These are phyloP conservation scores for Oligia latruncula DNA, from an alignment of 2,888 invertebrate species.

Conservation along the genomic window DNA sequence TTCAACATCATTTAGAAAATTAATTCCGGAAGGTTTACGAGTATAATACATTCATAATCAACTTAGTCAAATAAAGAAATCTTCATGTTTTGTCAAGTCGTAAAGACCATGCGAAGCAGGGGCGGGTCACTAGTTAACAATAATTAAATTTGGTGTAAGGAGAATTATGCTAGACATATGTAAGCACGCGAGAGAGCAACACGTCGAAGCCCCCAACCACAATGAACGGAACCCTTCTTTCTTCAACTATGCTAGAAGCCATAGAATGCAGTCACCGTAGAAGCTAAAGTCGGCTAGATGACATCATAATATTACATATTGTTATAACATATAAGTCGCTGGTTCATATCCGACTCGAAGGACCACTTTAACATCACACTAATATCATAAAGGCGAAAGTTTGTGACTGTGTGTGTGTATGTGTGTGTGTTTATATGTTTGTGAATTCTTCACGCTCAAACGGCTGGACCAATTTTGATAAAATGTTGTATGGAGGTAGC, in stretches of 20 bases:
- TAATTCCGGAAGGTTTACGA: background rate
- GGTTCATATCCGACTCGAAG: slow-evolving; percentile 11
- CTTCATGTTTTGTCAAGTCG: background rate
- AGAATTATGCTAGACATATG: background rate
- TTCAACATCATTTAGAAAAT: background rate
- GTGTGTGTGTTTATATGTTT: too few species aligned
- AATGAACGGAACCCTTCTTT: background rate
- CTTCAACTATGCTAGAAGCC: background rate
- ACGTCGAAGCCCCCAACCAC: background rate
- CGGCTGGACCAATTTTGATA: too few species aligned
- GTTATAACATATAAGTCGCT: background rate
- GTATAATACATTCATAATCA: too few species aligned
- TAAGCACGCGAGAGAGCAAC: background rate
- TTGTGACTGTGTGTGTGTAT: too few species aligned
- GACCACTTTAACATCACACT: background rate
- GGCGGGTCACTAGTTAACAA: background rate
- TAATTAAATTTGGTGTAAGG: background rate
- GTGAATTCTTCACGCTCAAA: too few species aligned
- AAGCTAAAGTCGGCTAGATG: background rate
- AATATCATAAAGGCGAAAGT: too few species aligned
- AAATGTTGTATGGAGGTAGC: too few species aligned
- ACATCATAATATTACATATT: background rate
- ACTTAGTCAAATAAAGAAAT: background rate
- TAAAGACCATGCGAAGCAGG: background rate
- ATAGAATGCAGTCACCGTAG: background rate